These are phyloP conservation scores for Butastur rufipennis DNA, from an alignment of 2,113 vertebrate species.

Conservation along the genomic window DNA sequence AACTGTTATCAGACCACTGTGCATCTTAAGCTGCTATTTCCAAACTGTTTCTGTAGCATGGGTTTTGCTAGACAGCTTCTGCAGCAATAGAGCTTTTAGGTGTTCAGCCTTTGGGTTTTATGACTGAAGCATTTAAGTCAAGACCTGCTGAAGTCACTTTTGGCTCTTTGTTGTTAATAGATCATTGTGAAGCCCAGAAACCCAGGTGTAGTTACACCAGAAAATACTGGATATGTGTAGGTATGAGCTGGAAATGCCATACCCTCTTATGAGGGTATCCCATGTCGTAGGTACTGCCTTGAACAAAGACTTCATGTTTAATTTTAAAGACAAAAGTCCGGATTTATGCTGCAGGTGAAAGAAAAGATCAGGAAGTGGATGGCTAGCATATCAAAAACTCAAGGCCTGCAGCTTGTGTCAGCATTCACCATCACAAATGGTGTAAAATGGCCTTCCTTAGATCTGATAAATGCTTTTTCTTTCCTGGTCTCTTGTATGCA, in stretches of 20 bases:
- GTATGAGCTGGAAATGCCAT: not conserved
- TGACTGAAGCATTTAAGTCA: not conserved
- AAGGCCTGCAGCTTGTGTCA: not conserved
- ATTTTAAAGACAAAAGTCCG: not conserved
- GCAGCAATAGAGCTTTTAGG: not conserved
- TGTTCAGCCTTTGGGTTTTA: not conserved
- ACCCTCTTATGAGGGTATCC: rapidly evolving
- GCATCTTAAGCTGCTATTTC: not conserved
- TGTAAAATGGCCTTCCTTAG: not conserved
- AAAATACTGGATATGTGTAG: not conserved
- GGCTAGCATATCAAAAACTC: not conserved
- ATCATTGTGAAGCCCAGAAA: not conserved
- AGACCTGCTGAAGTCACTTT: not conserved
- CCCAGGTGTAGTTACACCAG: not conserved
- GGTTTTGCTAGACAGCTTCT: not conserved
- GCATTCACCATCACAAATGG: not conserved
- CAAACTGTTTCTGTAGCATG: not conserved
- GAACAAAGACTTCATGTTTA: not conserved
- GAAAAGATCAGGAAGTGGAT: not conserved
- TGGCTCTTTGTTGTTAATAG: not conserved
- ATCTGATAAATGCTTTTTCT: not conserved
- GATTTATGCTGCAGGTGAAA: not conserved
- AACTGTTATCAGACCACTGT: not conserved
- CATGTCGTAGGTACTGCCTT: not conserved
- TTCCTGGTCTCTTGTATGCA: rapidly evolving